Conservation (phyloP, 1,140 invertebrate species). For the Eumeta japonica region DNA sequence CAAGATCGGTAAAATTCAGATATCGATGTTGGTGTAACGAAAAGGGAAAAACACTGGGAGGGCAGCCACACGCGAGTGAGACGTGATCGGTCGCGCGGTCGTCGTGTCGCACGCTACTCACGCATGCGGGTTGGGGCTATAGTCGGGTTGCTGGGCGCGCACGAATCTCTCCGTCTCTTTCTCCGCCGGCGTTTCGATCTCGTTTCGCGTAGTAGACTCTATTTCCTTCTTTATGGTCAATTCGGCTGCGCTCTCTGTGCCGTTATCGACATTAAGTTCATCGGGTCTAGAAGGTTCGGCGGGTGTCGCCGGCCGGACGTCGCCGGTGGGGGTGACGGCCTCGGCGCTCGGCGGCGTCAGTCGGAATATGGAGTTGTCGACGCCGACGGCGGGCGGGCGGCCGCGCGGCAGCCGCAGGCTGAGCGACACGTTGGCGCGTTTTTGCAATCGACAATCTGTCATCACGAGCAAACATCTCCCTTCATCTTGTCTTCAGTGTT, state of each 20-base stretch:
- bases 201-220: no score
- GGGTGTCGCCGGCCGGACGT: no score
- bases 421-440: slow-evolving; percentile 47
- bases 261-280: no score
- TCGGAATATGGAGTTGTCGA: slow-evolving; percentile 36
- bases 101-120: slow-evolving; percentile 31
- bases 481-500: neutral
- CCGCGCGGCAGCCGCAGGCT: slow-evolving; percentile 46
- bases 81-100: slow-evolving; percentile 18
- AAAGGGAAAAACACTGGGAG: slow-evolving; percentile 9
- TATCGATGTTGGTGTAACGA: no score
- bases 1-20: no score
- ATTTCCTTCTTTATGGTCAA: no score
- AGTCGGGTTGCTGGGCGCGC: slow-evolving; percentile 33
- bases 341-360: slow-evolving; percentile 49
- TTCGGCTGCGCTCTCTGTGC: no score
- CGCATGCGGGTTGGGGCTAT: slow-evolving; percentile 51
- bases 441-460: slow-evolving; percentile 51
- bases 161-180: slow-evolving; percentile 17
- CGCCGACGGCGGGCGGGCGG: slow-evolving; percentile 34
- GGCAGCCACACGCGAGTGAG: slow-evolving; percentile 29
- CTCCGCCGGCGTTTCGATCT: slow-evolving; percentile 1
- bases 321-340: slow-evolving; percentile 33
- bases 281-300: no score
- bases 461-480: slow-evolving; percentile 7